These are phyloP conservation scores for Passer domesticus DNA, from an alignment of 2,113 vertebrate genomes.

Conservation along the genomic window DNA sequence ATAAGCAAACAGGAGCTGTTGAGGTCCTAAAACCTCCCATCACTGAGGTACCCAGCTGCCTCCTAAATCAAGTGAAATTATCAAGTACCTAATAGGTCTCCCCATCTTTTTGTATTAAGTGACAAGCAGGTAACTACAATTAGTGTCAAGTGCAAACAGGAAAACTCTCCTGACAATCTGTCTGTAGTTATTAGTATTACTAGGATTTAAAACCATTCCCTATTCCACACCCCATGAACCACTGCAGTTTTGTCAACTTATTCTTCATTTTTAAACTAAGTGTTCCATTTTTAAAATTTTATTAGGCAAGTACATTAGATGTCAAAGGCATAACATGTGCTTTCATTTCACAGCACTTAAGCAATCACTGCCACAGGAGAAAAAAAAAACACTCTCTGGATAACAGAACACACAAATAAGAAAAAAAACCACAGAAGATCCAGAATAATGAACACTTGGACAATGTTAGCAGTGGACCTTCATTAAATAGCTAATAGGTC, in stretches of 20 bases:
- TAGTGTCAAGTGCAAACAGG: neutral
- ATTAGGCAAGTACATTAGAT: neutral
- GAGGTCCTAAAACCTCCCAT: neutral
- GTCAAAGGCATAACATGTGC: neutral
- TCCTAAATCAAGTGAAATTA: neutral
- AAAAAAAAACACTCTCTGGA: neutral
- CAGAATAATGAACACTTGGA: neutral
- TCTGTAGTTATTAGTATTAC: neutral
- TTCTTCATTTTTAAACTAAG: neutral
- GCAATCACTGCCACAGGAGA: neutral
- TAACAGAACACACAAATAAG: neutral
- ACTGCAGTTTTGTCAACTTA: neutral
- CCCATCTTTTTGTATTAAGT: neutral
- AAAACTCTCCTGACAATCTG: neutral
- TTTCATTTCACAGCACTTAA: neutral
- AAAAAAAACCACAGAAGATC: neutral
- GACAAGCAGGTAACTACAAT: neutral
- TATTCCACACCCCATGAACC: neutral
- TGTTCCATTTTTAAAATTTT: neutral
- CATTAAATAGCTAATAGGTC: neutral
- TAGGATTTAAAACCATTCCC: neutral
- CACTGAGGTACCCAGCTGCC: neutral
- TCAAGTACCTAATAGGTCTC: neutral
- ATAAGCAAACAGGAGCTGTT: neutral
- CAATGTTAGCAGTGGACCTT: neutral